Conservation (phyloP, 2,888 invertebrate genomes). For the Drosophila trichaetosa region DNA sequence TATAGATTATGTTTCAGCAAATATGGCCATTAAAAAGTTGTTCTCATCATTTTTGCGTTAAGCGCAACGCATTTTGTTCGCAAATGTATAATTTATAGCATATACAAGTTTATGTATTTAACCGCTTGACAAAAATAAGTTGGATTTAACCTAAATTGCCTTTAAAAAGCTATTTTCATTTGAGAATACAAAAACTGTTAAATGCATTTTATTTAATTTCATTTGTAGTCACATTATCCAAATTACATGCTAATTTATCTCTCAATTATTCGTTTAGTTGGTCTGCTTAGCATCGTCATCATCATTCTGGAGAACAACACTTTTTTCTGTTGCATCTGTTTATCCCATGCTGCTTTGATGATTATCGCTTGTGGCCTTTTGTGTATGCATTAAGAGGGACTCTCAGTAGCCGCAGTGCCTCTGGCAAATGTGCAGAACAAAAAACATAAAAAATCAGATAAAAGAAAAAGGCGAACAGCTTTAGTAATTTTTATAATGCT, state of each 20-base stretch:
- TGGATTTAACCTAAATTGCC: neutral
- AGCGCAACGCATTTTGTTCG: neutral
- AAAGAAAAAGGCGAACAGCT: slow-evolving; percentile 47
- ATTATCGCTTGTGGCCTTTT: slow-evolving; percentile 16
- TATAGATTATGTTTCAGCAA: slow-evolving; percentile 13
- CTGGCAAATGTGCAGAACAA: slow-evolving; percentile 34
- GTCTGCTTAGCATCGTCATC: neutral
- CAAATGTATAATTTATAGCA: neutral
- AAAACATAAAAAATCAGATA: neutral
- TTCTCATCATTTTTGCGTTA: neutral
- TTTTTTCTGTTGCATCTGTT: slow-evolving; percentile 17
- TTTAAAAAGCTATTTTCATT: neutral
- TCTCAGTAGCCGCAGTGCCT: slow-evolving; percentile 46
- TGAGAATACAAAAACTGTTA: neutral
- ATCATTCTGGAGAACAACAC: neutral
- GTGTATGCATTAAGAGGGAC: slow-evolving; percentile 21
- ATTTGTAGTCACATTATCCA: neutral
- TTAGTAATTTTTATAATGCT: slow-evolving; percentile 68
- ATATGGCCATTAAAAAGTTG: slow-evolving; percentile 12
- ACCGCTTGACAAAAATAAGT: neutral
- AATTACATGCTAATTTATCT: neutral
- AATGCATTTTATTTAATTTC: neutral
- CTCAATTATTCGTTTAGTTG: neutral
- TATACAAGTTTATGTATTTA: neutral
- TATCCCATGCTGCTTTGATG: slow-evolving; percentile 7